Base-by-base conservation (phyloP, 1,140 invertebrate species). In the Conus betulinus region DNA sequence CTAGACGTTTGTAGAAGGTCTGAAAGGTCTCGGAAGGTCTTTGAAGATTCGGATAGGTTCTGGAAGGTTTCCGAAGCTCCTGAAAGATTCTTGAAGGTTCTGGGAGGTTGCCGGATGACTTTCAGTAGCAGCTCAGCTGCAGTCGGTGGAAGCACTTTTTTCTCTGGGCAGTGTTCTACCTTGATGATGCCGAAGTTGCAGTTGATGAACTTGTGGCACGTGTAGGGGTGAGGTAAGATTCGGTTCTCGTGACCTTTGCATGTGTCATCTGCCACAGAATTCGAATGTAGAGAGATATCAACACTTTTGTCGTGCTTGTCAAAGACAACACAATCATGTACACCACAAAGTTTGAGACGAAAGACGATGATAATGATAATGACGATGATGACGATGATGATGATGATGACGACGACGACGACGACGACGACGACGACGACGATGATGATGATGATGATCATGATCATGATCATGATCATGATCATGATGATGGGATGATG, bases 221-320 rank as follows among this genome's bases (percentile, higher is more conserved):
- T 87, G 85, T 87, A 87, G 23, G 85, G 85, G 25, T 87, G 85
- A n/a, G 85, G 85, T 20, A 87, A 74, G 53, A 87, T 87, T 52
- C 53, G 76, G 85, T 87, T 87, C 51, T 52, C 53, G 85, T 87
- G 39, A 15, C 85, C 85, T 17, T 78, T 71, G 25, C 85, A 87
- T 1, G 71, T 87, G 74, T 87, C 85, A 27, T 76, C 85, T 87
- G 74, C 85, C 53, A 79, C 51, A 79, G 51, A 27, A 53, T 39
- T 39, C 39, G 53, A n/a, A 74, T 63, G 20, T 63, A 63, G 11
- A 63, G 1, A 15, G 60, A 63, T 63, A 63, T 20, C 11, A 15
- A 63, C 60, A 63, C 60, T 15, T 20, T 39, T 39, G 39, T 39
- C 39, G 39, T 39, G 39, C 39, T 39, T 39, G 39, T 39, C 39